These are phyloP conservation scores for Bursaphelenchus mucronatus DNA, from an alignment of 1,140 invertebrate species.

Conservation along the genomic window DNA sequence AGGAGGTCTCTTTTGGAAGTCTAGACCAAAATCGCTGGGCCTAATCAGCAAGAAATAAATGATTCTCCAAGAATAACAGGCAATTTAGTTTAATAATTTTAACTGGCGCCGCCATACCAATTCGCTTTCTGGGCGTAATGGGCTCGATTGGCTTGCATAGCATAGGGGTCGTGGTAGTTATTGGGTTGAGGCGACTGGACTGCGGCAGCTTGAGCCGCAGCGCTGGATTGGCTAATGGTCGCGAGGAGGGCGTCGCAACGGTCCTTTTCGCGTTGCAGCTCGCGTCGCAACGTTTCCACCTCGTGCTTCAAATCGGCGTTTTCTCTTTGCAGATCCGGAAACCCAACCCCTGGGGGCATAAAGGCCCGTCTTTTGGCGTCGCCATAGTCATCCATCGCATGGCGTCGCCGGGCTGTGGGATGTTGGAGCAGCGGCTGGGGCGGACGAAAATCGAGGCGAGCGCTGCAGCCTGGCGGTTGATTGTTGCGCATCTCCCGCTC, in stretches of 20 bases:
- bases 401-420: constrained; percentile 18
- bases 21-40: too few species aligned
- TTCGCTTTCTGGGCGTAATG: too few species aligned
- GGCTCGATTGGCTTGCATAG: too few species aligned
- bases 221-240: not conserved
- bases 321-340: constrained; percentile 46
- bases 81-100: too few species aligned
- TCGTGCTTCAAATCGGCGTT: constrained; percentile 49
- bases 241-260: constrained; percentile 33
- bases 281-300: constrained; percentile 48
- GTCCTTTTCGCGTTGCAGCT: constrained; percentile 48
- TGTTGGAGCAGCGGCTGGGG: constrained; percentile 8
- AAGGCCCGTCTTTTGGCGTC: constrained; percentile 12
- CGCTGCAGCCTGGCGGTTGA: constrained; percentile 13
- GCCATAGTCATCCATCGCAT: constrained; percentile 16
- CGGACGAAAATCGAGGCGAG: constrained; percentile 21
- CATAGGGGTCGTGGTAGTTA: too few species aligned
- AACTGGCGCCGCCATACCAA: too few species aligned
- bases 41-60: too few species aligned
- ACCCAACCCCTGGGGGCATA: constrained; percentile 13
- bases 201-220: too few species aligned
- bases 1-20: too few species aligned
- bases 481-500: constrained; percentile 38
- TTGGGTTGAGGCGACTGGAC: too few species aligned
- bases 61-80: too few species aligned